Evolutionary conservation across 2,113 vertebrate species (phyloP).

Genomic region (Rhegmatorhina hoffmannsi): DNA sequence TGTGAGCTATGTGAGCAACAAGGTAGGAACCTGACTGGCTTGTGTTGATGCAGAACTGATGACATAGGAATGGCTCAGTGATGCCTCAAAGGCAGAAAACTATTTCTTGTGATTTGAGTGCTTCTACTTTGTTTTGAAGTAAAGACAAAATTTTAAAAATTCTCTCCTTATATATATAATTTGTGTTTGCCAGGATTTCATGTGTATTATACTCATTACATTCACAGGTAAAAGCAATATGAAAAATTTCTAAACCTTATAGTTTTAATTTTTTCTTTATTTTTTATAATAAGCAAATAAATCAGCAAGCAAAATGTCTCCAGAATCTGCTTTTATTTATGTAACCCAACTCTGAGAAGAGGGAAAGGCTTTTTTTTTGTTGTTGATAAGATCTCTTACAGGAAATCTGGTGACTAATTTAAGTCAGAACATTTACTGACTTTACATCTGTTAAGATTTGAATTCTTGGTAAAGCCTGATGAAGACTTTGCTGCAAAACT

Average conservation of each 20-base stretch:
- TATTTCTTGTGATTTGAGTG: background rate
- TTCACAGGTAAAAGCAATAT: background rate
- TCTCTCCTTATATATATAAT: background rate
- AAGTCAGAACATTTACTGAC: background rate
- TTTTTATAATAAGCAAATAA: background rate
- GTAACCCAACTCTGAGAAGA: background rate
- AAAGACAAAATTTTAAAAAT: background rate
- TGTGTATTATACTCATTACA: background rate
- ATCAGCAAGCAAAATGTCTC: background rate
- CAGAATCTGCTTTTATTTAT: background rate
- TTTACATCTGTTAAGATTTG: background rate
- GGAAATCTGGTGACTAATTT: background rate
- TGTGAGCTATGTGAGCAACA: background rate
- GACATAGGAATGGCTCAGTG: accelerated
- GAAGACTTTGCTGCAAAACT: background rate
- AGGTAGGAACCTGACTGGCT: background rate
- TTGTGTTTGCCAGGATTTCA: background rate
- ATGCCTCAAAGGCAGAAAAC: background rate
- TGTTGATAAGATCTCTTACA: background rate
- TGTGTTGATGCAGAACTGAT: background rate
- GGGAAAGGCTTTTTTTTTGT: background rate
- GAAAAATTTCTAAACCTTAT: background rate
- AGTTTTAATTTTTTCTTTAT: background rate
- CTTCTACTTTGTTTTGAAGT: background rate
- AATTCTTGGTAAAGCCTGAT: background rate